These are phyloP conservation scores for Anguilla anguilla DNA, from an alignment of 2,797 vertebrate genomes.

Conservation along the genomic window DNA sequence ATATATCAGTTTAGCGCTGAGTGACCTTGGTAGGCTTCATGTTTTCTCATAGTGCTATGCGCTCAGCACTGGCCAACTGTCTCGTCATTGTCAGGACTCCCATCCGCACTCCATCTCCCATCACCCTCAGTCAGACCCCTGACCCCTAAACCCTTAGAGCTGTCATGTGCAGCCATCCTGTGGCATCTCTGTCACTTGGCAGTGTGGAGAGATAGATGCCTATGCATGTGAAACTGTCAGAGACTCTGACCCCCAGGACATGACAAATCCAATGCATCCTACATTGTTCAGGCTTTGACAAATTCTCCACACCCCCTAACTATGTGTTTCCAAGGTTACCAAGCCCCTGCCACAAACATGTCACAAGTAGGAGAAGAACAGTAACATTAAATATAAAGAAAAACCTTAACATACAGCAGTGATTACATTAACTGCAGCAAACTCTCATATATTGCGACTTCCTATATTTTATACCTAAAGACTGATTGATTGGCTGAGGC, in stretches of 20 bases:
- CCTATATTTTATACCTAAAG: neutral
- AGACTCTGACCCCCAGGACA: neutral
- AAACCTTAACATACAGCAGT: neutral
- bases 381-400: neutral
- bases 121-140: neutral
- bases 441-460: neutral
- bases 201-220: neutral
- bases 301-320: neutral
- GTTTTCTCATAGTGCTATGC: neutral
- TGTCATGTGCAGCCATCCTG: conserved; percentile 1
- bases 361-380: neutral
- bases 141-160: neutral
- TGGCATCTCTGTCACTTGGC: neutral
- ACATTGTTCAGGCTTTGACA: neutral
- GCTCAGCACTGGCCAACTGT: neutral
- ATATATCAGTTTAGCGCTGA: neutral
- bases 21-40: neutral
- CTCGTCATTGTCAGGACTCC: neutral
- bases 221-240: conserved; percentile 9
- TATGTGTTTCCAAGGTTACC: neutral
- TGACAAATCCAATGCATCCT: neutral
- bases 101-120: neutral
- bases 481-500: neutral
- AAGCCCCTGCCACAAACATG: neutral
- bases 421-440: neutral